Evolutionary conservation across 2,888 invertebrate species (phyloP), one percentile per base, ranked within the genome.

Genomic region (Liodrosophila aerea): DNA sequence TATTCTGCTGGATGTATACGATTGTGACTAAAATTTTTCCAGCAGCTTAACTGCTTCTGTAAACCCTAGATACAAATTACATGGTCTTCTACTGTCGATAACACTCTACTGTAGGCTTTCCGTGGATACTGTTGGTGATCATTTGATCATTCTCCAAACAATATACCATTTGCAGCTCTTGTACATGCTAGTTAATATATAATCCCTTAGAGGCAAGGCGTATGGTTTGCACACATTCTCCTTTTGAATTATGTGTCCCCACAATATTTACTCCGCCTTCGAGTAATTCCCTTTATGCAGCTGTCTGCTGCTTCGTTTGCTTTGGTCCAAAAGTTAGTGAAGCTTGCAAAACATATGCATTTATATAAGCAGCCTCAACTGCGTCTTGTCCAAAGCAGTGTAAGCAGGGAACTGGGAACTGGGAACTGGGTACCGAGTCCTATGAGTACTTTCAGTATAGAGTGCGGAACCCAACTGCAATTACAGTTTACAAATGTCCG

Each of bases 401-500:
- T 9, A 40, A n/a, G n/a, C 4, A 9, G 16, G 9, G 18, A 13
- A 39, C 18, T 9, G 5, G 7, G 4, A n/a, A 11, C 22, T 12
- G 13, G 4, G 43, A 29, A 13, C 40, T 9, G 45, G 43, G 58
- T 33, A 46, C 34, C 8, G 47, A 36, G 39, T 8, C 22, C 13
- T 12, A 11, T 0, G 33, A 15, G 41, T 0, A 12, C 8, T 8
- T 13, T 15, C 18, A 22, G 36, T 7, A 15, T 22, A 2, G 31
- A 33, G 46, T 13, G 39, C 46, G 56, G 70, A 73, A 66, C 46
- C 57, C 64, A 58, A 68, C 63, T 72, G 67, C 78, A 78, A 78
- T 81, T 78, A 81, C 81, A 77, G 75, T 56, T 76, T 71, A 77
- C 71, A 78, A 81, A 78, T 76, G 65, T 64, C 43, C 62, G 56